Base-by-base conservation (phyloP, 2,113 vertebrate genomes). In the Saccopteryx bilineata region DNA sequence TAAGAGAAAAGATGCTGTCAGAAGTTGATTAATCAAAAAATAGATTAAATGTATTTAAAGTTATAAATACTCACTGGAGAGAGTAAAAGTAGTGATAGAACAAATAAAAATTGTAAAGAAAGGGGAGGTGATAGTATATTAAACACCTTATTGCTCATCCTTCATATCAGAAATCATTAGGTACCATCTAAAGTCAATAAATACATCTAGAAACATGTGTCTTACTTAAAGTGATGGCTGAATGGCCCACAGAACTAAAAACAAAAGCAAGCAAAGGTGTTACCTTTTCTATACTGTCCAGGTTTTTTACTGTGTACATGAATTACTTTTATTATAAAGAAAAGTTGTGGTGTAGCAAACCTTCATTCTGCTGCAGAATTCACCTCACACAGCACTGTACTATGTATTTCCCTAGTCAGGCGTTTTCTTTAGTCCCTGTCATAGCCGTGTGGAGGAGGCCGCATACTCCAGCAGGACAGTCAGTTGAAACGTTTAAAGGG, bases 1-100 rank as follows among this genome's bases (percentile, higher is more conserved):
- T 33, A 15, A 52, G 58, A 54, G 33, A 83, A 83, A 74, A 76
- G 48, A 39, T 86, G 61, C 18, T 87, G 33, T 96, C 50, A 80
- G 48, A 85, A 80, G 76, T 24, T 82, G 61, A 86, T 85, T 63
- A 95, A 80, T 94, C 14, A 81, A 68, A 58, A 92, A 90, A 69
- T 46, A 91, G 58, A 63, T 92, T 87, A 71, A 90, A 76, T 61
- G 39, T 61, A 65, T 65, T 88, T 54, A 88, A 85, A 81, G 28
- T 91, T 87, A 72, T 28, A 87, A 76, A 90, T 78, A 63, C 9
- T 46, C 33, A 71, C 21, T 26, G 58, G 52, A 92, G 69, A 9
- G 24, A 17, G 23, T 87, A 19, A 75, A 75, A 63, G 24, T 94
- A 76, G 72, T 81, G 31, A 71, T 1, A 79, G 48, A 88, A 74